A percentile compares a stretch with the other conserved stretches of the same genome.
phyloP scores from a whole-genome alignment of 2,888 invertebrate species.

The Drosophila recens region DNA sequence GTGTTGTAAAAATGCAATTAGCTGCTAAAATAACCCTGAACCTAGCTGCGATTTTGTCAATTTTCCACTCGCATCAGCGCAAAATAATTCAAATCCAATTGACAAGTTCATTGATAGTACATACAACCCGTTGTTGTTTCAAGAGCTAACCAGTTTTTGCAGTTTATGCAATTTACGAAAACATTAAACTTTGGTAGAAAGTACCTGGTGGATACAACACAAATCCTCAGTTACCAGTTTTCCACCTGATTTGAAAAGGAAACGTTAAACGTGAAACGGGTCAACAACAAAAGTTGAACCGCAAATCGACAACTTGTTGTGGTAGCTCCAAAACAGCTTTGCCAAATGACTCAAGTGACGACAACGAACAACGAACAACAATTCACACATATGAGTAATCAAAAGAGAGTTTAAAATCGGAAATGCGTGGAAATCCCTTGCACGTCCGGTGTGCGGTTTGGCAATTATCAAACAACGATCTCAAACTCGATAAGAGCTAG shows the following conservation, averaged over 20 bases:
- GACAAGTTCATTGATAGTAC: slow-evolving; percentile 74
- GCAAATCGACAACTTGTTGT: slow-evolving; percentile 51
- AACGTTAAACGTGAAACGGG: slow-evolving; percentile 54
- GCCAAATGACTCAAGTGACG: slow-evolving; percentile 59
- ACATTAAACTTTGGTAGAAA: slow-evolving; percentile 59
- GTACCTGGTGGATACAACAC: slow-evolving; percentile 51
- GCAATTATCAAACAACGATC: neutral
- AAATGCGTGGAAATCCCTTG: slow-evolving; percentile 68
- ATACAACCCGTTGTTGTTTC: neutral
- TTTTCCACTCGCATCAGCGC: slow-evolving; percentile 41
- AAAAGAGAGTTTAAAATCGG: slow-evolving; percentile 52
- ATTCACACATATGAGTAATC: slow-evolving; percentile 52
- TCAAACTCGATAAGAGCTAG: slow-evolving; percentile 16
- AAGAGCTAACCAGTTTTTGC: slow-evolving; percentile 50
- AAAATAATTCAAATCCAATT: slow-evolving; percentile 67
- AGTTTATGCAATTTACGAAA: slow-evolving; percentile 62
- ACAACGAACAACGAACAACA: slow-evolving; percentile 9
- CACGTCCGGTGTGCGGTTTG: slow-evolving; percentile 50
- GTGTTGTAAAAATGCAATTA: slow-evolving; percentile 73
- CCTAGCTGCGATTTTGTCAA: slow-evolving; percentile 58
- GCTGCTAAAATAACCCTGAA: slow-evolving; percentile 73
- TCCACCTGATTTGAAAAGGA: slow-evolving; percentile 75
- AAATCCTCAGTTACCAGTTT: slow-evolving; percentile 56
- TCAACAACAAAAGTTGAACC: slow-evolving; percentile 55
- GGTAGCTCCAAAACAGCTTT: slow-evolving; percentile 28